A percentile compares a stretch with the other conserved stretches of the same genome.
phyloP scores from a whole-genome alignment of 2,113 vertebrate genomes.

The Psittacus erithacus region DNA sequence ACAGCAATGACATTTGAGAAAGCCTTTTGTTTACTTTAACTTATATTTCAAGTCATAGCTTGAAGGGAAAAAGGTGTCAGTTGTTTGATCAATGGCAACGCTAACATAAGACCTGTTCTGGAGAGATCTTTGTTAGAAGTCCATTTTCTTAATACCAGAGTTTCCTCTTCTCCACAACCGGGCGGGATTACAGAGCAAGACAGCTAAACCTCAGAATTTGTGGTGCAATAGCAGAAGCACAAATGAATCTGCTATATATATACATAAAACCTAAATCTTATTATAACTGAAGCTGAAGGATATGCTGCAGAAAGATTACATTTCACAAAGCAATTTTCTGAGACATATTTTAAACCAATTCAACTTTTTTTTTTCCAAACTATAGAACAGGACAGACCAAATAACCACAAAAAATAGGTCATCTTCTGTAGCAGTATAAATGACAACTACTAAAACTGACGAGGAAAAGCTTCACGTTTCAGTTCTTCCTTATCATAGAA shows the following conservation, averaged over 20 bases:
- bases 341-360: neutral
- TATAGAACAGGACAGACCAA: fast-evolving
- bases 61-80: neutral
- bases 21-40: neutral
- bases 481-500: neutral
- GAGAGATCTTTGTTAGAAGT: neutral
- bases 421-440: neutral
- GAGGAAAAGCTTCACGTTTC: neutral
- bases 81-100: neutral
- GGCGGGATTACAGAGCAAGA: neutral
- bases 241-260: neutral
- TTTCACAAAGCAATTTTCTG: neutral
- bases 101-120: neutral
- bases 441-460: neutral
- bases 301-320: neutral
- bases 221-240: neutral
- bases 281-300: neutral
- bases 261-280: neutral
- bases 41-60: neutral
- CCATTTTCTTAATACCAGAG: neutral
- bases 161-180: neutral
- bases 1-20: neutral
- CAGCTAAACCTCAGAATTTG: neutral
- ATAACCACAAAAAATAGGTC: neutral
- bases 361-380: neutral